Evolutionary conservation across 53 echinoderm and acorn worm genomes (phyloP), one percentile per base, ranked within the genome.

Genomic region (Echinarachnius parma): DNA sequence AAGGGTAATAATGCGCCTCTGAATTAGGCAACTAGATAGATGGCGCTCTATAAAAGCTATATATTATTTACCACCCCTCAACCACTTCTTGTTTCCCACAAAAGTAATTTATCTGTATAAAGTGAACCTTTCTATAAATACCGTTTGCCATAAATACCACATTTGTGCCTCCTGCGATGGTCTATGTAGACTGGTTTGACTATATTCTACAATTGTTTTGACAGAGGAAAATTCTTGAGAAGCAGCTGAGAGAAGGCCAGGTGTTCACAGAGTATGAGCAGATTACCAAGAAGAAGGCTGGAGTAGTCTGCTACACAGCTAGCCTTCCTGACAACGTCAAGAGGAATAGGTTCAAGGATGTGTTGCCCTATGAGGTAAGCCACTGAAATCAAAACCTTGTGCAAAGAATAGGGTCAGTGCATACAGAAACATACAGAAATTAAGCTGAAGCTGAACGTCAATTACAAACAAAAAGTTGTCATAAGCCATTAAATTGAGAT

Each of bases 231-330:
- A 84, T 95, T 14, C 79, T 95, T 30, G 90, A 95, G 70, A 81
- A 95, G 60, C 90, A 95, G 37, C 80, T 95, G 11, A 66, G 75
- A 50, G 90, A 90, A 31, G 95, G 95, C 22, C 84, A 84, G 34
- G 95, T 95, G 4, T 95, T 95, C 66, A 95, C 95, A 29, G 95
- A 95, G 77, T 95, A 95, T 71, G 81, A 91, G 54, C 87, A 87
- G 48, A 95, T 95, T 28, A 71, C 82, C 18, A 95, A 84, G 80
- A 90, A 82, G 82, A 81, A 77, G 62, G 78, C 76, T 8, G 84
- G 77, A 48, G 87, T 87, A 21, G 62, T 84, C 68, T 87, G 63
- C 64, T 84, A 87, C 60, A 88, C 95, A 45, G 82, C 95, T 9
- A 81, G 80, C 53, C 81, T 86, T 13, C 90, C 87, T 0, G 95